Base-by-base conservation (phyloP, 2,113 vertebrate genomes). In the Phocoena sinus region DNA sequence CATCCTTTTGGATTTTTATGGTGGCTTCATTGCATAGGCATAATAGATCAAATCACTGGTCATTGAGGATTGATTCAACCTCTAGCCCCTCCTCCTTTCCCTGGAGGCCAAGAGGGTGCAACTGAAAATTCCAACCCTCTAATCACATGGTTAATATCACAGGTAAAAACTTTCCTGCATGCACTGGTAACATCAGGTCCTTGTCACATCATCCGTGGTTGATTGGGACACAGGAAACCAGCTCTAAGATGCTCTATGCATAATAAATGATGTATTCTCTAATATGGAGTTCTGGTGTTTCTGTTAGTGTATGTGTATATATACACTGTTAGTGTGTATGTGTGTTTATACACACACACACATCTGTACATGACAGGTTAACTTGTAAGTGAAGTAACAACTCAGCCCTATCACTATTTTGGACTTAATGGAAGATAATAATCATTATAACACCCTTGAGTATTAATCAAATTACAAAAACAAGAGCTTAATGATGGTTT, bases 401-500 rank as follows among this genome's bases (percentile, higher is more conserved):
- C 44, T 79, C 56, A 73, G 28, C 2, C 26, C 23, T 36, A 23
- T 71, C 36, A 60, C 33, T 38, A 41, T 62, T 89, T 85, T 25
- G 23, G 15, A 41, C 41, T 84, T 89, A 73, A 56, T 8, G 74
- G 60, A 81, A 77, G 50, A 68, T 44, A 58, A 77, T 68, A 76
- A 70, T 85, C 33, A 76, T 94, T 74, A 73, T 60, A 77, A 67
- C 17, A 91, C 58, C n/a, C 84, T 96, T 79, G 41, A 53, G 38
- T 44, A 83, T 74, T 91, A 92, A 87, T 96, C 53, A 96, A 92
- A 56, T 28, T 86, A 60, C 12, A 81, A 38, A 92, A 92, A 70
- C 21, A 82, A 93, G 56, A 87, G 63, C 11, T 89, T 80, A 58
- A 36, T 79, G 41, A 67, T 91, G 13, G 20, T 31, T 0, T 41